Evolutionary conservation across 2,888 invertebrate genomes (phyloP), one percentile per base, ranked within the genome.

Genomic region (Drosophila leonis): DNA sequence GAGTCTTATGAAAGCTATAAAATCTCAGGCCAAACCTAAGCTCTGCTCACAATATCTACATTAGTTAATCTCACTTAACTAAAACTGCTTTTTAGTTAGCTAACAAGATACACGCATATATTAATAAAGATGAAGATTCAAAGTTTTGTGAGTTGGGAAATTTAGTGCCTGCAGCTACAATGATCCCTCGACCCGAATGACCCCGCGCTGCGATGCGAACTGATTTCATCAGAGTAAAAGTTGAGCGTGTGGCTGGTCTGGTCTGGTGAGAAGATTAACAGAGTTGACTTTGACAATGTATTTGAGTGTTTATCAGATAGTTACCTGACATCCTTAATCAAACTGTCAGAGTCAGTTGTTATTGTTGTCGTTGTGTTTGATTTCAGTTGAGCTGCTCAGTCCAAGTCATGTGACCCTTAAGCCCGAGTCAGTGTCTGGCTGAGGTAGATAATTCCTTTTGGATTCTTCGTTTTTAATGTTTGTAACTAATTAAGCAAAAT

Each of bases 401-500:
- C 18, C 24, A 44, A 24, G 65, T 35, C 31, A 31, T 59, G 42
- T 33, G 61, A 61, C n/a, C 51, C 46, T 57, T 63, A 39, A 60
- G 60, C 24, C 24, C 55, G 29, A 20, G 61, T 37, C 48, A 9
- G 20, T 48, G 42, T 42, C 33, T 65, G 54, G 41, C 44, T 52
- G 57, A 60, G 70, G 49, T 44, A 52, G 66, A 76, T 80, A 69
- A 82, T 75, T 66, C 65, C 71, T 68, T 72, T 67, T 67, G 61
- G 68, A 63, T 57, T 35, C 61, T n/a, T 39, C 49, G 63, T 57
- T 76, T 60, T 71, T 56, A 68, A 73, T 85, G 85, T 85, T 85
- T 85, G 90, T 88, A 85, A 85, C 85, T 85, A 85, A 85, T 85
- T 86, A 86, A 88, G 89, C 90, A 85, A 85, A 85, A 90, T 88